These are phyloP conservation scores for Lepeophtheirus salmonis DNA, from an alignment of 1,140 invertebrate genomes.

Conservation along the genomic window DNA sequence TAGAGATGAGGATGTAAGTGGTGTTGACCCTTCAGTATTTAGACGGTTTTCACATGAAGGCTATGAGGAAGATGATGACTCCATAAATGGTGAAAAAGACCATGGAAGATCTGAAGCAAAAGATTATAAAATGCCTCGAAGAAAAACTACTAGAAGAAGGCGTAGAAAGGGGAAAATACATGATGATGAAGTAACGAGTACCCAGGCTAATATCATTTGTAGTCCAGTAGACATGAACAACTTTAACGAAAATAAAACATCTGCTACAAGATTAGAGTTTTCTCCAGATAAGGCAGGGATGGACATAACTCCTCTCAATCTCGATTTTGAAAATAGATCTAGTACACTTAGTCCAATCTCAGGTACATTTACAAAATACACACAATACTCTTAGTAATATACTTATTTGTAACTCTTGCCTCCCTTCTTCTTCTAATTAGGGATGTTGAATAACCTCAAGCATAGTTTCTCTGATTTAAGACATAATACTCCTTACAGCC, in stretches of 20 bases:
- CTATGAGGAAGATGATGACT: constrained; percentile 26
- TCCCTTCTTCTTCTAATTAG: too few relatives aligned
- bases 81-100: neutral
- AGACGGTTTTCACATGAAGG: constrained; percentile 25
- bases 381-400: too few relatives aligned
- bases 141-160: constrained; percentile 11
- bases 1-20: constrained; percentile 58
- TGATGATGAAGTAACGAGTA: neutral
- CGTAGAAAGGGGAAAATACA: constrained; percentile 1
- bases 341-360: neutral
- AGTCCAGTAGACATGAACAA: neutral
- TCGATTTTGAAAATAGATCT: constrained; percentile 46
- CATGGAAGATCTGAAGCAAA: constrained; percentile 16
- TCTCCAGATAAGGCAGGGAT: constrained; percentile 67
- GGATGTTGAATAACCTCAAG: neutral
- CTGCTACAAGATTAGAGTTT: constrained; percentile 42
- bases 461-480: neutral
- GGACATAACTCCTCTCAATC: constrained; percentile 64
- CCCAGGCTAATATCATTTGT: neutral
- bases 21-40: constrained; percentile 29
- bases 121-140: constrained; percentile 17
- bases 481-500: neutral
- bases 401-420: too few relatives aligned
- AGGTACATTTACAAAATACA: neutral
- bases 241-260: too few relatives aligned